Evolutionary conservation across 2,888 invertebrate genomes (phyloP), one percentile per base, ranked within the genome.

Genomic region (Unio pictorum): DNA sequence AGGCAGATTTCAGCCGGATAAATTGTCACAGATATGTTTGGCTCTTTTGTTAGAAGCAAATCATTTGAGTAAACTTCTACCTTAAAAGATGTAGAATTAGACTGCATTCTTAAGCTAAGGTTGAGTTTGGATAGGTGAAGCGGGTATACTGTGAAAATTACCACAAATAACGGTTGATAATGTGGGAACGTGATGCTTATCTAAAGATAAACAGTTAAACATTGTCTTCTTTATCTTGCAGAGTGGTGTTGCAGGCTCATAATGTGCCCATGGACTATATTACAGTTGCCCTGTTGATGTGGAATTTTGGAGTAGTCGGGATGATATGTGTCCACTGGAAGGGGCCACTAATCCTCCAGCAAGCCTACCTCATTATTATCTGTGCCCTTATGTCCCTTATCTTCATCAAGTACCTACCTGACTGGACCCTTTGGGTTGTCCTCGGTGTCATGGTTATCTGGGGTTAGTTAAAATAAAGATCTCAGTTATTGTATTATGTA

Each of bases 291-390:
- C 91, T 99, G 75, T 92, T 95, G 57, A 94, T 99, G 93, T 99
- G 99, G 98, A 99, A 99, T 91, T 98, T 99, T 91, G 99, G 68
- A 94, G 96, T 68, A 93, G 84, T 89, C 45, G 99, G 99, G 34
- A 98, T 99, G 97, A 94, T 99, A 77, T 96, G 96, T 83, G 99
- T 99, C 78, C 99, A 99, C 91, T 99, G 99, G 99, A 95, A 96
- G 90, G 99, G 98, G 0, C 99, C 99, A 0, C 91, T 99, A 75
- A 91, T 94, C 34, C 91, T 99, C 58, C 99, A 99, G 88, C 92
- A 92, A 84, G 97, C 96, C 0, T 99, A 99, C 91, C 93, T 99
- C 56, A 98, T 99, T 86, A 95, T 98, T 88, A 95, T 99, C 63
- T 97, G 98, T 3, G 98, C 99, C 0, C 91, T 99, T 45, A 98